Evolutionary conservation across 2,797 vertebrate genomes (phyloP).

Genomic region (Malacoraja senta): DNA sequence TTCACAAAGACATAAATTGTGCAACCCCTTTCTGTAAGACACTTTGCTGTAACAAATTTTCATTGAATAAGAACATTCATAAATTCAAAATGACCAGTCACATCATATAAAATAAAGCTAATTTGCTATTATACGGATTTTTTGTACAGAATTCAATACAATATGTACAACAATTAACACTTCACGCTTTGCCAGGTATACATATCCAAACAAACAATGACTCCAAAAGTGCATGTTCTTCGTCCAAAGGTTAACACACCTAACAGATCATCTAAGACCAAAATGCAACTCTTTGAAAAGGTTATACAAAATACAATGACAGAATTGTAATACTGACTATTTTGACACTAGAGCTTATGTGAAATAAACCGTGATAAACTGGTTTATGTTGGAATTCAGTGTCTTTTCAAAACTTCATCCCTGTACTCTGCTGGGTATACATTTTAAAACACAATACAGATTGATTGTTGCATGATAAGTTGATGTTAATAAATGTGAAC

Average conservation of each 20-base stretch:
- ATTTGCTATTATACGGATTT: conserved; percentile 48
- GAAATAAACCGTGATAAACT: neutral
- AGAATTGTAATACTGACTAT: neutral
- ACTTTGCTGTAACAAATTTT: conserved; percentile 55
- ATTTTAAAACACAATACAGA: neutral
- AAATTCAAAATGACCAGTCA: conserved; percentile 52
- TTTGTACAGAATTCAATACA: conserved; percentile 43
- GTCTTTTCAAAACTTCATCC: neutral
- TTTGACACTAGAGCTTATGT: no score
- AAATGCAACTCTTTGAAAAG: conserved; percentile 5
- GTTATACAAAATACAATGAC: neutral
- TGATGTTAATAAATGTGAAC: no score
- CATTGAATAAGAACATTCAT: conserved; percentile 56
- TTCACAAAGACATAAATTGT: conserved; percentile 54
- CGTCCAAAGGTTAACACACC: conserved; percentile 42
- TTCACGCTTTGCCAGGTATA: conserved; percentile 45
- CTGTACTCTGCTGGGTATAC: neutral
- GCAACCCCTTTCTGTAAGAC: conserved; percentile 50
- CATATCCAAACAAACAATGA: conserved; percentile 51
- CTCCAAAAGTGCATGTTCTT: conserved; percentile 50
- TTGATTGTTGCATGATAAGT: no score
- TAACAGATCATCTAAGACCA: neutral
- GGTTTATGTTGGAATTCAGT: neutral
- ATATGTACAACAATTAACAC: conserved; percentile 48
- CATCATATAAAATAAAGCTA: conserved; percentile 56